Conservation (phyloP, 2,113 vertebrate species). For the Podarcis raffonei region DNA sequence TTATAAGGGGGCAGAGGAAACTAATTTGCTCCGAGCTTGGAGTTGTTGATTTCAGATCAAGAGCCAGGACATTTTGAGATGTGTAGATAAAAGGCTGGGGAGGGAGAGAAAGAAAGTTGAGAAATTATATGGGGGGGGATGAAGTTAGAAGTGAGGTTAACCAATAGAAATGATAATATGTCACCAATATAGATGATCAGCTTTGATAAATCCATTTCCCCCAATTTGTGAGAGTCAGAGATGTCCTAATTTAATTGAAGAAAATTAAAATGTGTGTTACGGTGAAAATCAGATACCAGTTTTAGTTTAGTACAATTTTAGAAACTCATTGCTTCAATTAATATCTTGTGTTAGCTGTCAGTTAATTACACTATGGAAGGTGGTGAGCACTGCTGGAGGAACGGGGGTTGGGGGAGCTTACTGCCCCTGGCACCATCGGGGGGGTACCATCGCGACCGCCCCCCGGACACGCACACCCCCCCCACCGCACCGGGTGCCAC, state of each 20-base stretch:
- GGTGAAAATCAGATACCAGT: not conserved
- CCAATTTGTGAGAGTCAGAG: not conserved
- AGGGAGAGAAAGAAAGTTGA: not conserved
- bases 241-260: slow-evolving; percentile 8
- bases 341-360: not conserved
- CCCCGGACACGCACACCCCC: too few relatives aligned
- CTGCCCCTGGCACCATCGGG: too few relatives aligned
- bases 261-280: not conserved
- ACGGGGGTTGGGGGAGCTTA: too few relatives aligned
- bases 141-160: not conserved
- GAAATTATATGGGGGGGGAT: not conserved
- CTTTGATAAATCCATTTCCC: not conserved
- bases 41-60: not conserved
- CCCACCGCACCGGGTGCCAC: too few relatives aligned
- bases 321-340: not conserved
- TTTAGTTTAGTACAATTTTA: slow-evolving; percentile 2
- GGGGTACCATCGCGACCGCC: too few relatives aligned
- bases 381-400: not conserved
- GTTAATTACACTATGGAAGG: not conserved
- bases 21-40: not conserved
- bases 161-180: too few relatives aligned
- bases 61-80: not conserved
- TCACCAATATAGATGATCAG: not conserved
- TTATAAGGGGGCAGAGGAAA: not conserved
- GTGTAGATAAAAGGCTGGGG: not conserved